phyloP scores from a whole-genome alignment of 2,888 invertebrate species.

The Callyntrura guangdongensis region DNA sequence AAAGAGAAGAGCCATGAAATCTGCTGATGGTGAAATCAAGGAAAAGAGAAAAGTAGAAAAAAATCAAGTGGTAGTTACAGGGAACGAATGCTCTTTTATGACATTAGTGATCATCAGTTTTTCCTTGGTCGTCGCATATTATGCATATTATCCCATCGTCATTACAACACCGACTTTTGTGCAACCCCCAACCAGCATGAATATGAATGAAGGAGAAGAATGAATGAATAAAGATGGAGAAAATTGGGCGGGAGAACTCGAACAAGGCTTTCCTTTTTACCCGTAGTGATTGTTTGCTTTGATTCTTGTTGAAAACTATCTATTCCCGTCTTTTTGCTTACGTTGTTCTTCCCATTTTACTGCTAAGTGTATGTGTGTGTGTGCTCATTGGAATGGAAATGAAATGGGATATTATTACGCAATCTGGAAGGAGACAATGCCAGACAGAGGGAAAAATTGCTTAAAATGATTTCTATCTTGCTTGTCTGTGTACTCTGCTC shows the following conservation, averaged over 20 bases:
- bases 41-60: neutral
- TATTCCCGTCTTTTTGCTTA: neutral
- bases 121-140: constrained; percentile 22
- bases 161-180: constrained; percentile 10
- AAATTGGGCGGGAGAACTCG: neutral
- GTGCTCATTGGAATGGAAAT: constrained; percentile 62
- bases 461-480: constrained; percentile 45
- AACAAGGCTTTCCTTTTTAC: constrained; percentile 51
- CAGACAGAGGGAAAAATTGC: constrained; percentile 46
- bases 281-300: neutral
- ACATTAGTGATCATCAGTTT: constrained; percentile 33
- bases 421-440: constrained; percentile 37
- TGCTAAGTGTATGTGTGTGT: neutral
- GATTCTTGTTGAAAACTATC: constrained; percentile 34
- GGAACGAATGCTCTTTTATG: neutral
- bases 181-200: constrained; percentile 8
- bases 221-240: neutral
- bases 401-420: constrained; percentile 48
- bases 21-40: neutral
- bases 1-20: neutral
- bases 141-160: constrained; percentile 35
- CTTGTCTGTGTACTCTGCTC: constrained; percentile 37
- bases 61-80: constrained; percentile 12
- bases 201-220: constrained; percentile 29
- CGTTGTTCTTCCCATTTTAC: neutral